Percentiles rank a stretch among this genome's conserved stretches.
Conservation (phyloP, 2,113 vertebrate species). For the Laterallus jamaicensis region DNA sequence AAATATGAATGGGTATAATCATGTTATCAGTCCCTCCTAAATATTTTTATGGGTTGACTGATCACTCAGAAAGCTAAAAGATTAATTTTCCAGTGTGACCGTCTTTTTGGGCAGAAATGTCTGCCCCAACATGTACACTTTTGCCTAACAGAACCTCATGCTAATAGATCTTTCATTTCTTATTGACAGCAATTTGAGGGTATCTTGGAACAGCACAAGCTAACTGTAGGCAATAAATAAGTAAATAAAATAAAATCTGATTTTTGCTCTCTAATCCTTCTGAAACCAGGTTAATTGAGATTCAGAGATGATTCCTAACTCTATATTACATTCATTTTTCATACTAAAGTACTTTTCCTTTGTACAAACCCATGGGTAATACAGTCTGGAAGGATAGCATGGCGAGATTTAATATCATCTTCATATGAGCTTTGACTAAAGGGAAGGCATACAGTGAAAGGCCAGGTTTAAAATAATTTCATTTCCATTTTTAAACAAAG, state of each 20-base stretch:
- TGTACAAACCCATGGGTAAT: background rate
- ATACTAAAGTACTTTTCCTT: background rate
- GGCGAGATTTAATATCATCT: background rate
- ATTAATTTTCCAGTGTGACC: background rate
- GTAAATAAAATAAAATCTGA: background rate
- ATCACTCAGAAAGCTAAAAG: constrained; percentile 11
- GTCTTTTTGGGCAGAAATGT: background rate
- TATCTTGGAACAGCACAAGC: background rate
- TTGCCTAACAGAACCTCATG: background rate
- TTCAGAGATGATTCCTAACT: background rate
- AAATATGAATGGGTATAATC: background rate
- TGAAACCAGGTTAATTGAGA: background rate
- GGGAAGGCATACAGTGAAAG: background rate
- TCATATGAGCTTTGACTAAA: background rate
- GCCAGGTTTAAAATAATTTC: background rate
- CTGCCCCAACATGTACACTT: background rate
- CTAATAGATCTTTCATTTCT: background rate
- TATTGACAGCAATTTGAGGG: background rate
- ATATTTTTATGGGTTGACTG: background rate
- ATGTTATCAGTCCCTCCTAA: constrained; percentile 6
- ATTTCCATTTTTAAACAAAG: background rate
- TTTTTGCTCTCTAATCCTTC: background rate
- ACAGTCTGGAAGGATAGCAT: background rate
- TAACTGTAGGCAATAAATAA: constrained; percentile 2
- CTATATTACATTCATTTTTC: constrained; percentile 16